Base-by-base conservation (phyloP, 2,797 vertebrate genomes). In the Benthosema pterotum region DNA sequence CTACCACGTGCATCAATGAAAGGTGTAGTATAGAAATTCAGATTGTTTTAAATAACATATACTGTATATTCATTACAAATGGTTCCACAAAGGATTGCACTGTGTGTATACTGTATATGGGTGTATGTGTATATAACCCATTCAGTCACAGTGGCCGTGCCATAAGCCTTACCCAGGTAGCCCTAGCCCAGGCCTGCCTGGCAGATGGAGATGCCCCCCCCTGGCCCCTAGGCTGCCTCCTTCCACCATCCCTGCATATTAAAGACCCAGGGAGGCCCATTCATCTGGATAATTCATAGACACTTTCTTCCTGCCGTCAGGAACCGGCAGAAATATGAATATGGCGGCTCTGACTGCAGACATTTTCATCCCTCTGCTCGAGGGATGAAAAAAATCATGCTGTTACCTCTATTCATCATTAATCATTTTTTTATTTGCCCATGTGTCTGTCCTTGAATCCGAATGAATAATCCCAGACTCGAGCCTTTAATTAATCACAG, bases 161-260 rank as follows among this genome's bases (percentile, higher is more conserved):
- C 52, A n/a, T n/a, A 11, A 38, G 4, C 8, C 45, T 45, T n/a
- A 1, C 2, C 4, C 57, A 17, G n/a, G 2, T 32, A 60, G 11
- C 25, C 28, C 25, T 46, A 1, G 11, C 1, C 3, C 18, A 42
- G 15, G 28, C 25, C 51, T 67, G 62, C 60, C 56, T 28, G 64
- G 77, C 84, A 82, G 82, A 80, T 86, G 78, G 78, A 84, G 77
- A 61, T 72, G 78, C 79, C 65, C 75, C 83, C 83, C 75, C 60
- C 69, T 67, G 78, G 79, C 77, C 75, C 72, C 65, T 71, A 42
- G 50, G 42, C 60, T 28, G 60, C 59, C 13, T 45, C 74, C 68
- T 74, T 79, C 66, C 75, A 72, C 55, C 64, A 69, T 60, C 64
- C 63, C 78, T 79, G 79, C 74, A 83, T 84, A 76, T 79, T 80